These are phyloP conservation scores for Drosophila ercepeae DNA, from an alignment of 1,140 invertebrate species.

Conservation along the genomic window DNA sequence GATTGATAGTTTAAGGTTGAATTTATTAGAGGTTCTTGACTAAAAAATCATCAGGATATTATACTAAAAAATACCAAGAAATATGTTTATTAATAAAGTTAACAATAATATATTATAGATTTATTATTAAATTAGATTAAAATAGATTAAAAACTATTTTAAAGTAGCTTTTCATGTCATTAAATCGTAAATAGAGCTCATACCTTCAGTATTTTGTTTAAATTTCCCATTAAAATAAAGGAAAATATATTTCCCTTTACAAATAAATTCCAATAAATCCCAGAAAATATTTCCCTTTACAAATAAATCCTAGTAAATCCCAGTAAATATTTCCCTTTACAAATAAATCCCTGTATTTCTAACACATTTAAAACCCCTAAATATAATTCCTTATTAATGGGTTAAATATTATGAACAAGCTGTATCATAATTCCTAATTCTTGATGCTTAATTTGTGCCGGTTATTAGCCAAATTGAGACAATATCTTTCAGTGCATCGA, in stretches of 20 bases:
- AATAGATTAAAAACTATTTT: no score
- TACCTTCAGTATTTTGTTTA: no score
- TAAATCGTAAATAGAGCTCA: no score
- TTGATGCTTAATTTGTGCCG: slow-evolving; percentile 3
- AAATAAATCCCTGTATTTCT: no score
- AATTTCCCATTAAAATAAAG: neutral
- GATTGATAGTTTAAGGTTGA: neutral
- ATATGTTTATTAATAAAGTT: neutral
- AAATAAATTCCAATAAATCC: no score
- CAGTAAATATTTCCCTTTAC: no score
- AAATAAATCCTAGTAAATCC: no score
- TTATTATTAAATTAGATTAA: no score
- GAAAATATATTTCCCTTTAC: no score
- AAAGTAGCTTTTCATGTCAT: no score
- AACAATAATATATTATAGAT: neutral
- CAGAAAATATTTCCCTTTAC: no score
- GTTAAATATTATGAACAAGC: neutral
- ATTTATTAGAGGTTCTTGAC: slow-evolving; percentile 13
- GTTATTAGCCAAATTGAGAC: slow-evolving; percentile 36
- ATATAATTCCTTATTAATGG: slow-evolving; percentile 3
- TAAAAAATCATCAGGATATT: slow-evolving; percentile 14
- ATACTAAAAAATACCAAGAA: slow-evolving; percentile 12
- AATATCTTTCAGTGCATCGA: slow-evolving; percentile 39
- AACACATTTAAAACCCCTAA: neutral
- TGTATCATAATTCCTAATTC: neutral